Conservation (phyloP, 2,888 invertebrate genomes). For the Scaptodrosophila latifasciaeformis region DNA sequence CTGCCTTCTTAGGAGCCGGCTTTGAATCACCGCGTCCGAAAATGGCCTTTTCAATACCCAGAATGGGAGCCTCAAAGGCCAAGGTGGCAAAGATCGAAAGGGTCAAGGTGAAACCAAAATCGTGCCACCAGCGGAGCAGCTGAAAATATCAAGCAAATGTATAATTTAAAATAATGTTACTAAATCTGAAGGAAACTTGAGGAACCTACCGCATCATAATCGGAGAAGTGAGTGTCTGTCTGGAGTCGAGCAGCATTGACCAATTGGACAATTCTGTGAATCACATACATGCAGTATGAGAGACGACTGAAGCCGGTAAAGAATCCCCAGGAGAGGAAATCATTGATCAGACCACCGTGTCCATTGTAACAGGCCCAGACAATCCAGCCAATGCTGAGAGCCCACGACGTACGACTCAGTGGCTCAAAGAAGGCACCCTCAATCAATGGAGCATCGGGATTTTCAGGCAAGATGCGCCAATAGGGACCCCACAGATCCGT, state of each 20-base stretch:
- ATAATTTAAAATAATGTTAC: constrained; percentile 6
- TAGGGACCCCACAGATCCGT: constrained; percentile 71
- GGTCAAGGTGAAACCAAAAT: constrained; percentile 72
- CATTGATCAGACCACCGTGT: constrained; percentile 72
- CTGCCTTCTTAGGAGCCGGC: constrained; percentile 36
- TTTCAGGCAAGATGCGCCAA: constrained; percentile 65
- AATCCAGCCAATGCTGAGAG: constrained; percentile 71
- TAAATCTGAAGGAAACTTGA: neutral
- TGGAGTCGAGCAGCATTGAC: constrained; percentile 68
- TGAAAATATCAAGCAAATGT: constrained; percentile 43
- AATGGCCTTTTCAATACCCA: constrained; percentile 75
- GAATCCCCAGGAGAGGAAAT: constrained; percentile 71
- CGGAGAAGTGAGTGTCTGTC: constrained; percentile 69
- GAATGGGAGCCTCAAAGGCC: constrained; percentile 76
- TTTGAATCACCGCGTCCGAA: constrained; percentile 48
- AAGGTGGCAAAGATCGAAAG: constrained; percentile 74
- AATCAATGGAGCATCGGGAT: constrained; percentile 53
- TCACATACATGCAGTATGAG: constrained; percentile 73
- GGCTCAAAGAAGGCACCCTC: constrained; percentile 74
- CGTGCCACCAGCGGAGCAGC: constrained; percentile 75
- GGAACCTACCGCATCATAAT: constrained; percentile 70
- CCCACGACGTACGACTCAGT: constrained; percentile 70
- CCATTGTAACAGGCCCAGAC: constrained; percentile 74
- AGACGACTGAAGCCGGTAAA: constrained; percentile 72
- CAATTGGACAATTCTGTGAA: constrained; percentile 71